These are phyloP conservation scores for Lycia hirtaria DNA, from an alignment of 2,888 invertebrate species.

Conservation along the genomic window DNA sequence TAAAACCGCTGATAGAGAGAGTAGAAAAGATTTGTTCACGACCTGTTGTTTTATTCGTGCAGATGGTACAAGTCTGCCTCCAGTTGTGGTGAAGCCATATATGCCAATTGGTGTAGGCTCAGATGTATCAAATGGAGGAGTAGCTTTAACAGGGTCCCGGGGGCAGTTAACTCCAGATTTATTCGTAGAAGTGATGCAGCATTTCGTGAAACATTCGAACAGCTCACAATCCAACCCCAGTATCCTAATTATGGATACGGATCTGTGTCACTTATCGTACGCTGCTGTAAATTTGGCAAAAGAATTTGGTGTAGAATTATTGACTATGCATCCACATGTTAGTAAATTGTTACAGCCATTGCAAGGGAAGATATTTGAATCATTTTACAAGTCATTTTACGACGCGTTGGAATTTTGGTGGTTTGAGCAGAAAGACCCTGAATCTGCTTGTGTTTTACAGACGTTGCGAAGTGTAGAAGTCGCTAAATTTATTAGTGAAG, in stretches of 20 bases:
- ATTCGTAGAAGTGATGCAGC: constrained; percentile 14
- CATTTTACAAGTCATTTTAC: not conserved
- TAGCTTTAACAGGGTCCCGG: not conserved
- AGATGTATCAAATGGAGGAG: not conserved
- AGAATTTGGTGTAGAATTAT: constrained; percentile 8
- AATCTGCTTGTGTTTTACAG: not conserved
- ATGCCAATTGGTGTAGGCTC: not conserved
- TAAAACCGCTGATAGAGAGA: not conserved
- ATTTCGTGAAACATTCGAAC: constrained; percentile 14
- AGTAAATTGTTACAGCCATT: constrained; percentile 10
- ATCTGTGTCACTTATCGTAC: constrained; percentile 16
- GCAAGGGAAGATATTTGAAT: constrained; percentile 1
- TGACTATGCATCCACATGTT: constrained; percentile 13
- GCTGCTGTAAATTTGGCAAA: constrained; percentile 7
- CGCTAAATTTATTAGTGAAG: not conserved
- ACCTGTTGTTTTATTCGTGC: constrained; percentile 16
- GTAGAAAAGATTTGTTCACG: constrained; percentile 1
- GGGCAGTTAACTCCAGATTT: constrained; percentile 5
- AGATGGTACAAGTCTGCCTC: constrained; percentile 11
- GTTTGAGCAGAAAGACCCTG: not conserved
- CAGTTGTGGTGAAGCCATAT: constrained; percentile 4
- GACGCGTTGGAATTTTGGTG: not conserved
- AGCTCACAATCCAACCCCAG: constrained; percentile 17
- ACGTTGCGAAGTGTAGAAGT: too few relatives aligned
- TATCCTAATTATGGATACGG: constrained; percentile 19